Evolutionary conservation across 2,888 invertebrate species (phyloP).

Genomic region (Melanophora roralis): DNA sequence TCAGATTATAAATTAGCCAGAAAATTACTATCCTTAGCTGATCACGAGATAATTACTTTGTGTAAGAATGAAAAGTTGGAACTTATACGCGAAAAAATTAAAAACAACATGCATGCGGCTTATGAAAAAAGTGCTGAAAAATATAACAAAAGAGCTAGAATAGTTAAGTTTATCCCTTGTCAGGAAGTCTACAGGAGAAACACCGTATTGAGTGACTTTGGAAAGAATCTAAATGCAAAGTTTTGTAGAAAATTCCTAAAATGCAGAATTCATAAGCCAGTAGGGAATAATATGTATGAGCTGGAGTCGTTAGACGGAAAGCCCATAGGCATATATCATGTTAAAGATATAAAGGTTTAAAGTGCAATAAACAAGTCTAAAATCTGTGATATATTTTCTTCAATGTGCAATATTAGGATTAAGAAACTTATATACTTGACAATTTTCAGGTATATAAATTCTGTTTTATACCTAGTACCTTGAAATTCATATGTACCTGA

Average conservation of each 20-base stretch:
- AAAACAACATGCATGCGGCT: background rate
- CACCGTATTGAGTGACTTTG: constrained; percentile 7
- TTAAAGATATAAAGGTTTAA: background rate
- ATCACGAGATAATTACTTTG: background rate
- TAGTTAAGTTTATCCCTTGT: background rate
- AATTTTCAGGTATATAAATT: too few relatives aligned
- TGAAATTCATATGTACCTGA: too few relatives aligned
- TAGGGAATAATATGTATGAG: constrained; percentile 26
- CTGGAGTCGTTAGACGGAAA: background rate
- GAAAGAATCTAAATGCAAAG: constrained; percentile 5
- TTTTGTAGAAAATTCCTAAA: background rate
- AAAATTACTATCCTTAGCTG: background rate
- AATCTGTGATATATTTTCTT: too few relatives aligned
- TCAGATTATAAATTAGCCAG: constrained; percentile 2
- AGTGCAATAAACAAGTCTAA: too few relatives aligned
- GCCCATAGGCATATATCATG: background rate
- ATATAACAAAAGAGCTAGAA: background rate
- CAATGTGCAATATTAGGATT: too few relatives aligned
- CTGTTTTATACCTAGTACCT: too few relatives aligned
- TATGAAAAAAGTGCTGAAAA: background rate
- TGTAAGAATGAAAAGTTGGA: background rate
- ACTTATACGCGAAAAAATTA: background rate
- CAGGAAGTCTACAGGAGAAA: constrained; percentile 21
- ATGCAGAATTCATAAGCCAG: too few relatives aligned
- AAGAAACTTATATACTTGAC: too few relatives aligned